Evolutionary conservation across 2,888 invertebrate species (phyloP).

Genomic region (Alviniconcha strummeri): DNA sequence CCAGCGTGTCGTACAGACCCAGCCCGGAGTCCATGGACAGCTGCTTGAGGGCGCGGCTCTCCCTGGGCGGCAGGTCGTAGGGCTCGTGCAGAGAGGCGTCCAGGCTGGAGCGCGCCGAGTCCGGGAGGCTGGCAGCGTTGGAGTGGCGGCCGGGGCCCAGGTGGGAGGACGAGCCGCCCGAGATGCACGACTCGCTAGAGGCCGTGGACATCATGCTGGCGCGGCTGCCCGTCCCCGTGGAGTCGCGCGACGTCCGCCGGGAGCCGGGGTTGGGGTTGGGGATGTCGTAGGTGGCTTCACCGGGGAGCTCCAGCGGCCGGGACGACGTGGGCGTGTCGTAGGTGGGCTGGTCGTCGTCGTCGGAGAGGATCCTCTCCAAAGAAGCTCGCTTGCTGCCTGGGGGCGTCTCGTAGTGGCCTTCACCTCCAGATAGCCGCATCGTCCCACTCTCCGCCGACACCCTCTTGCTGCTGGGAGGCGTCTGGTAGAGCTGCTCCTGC

Average conservation of each 20-base stretch:
- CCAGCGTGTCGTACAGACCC: slow-evolving; percentile 80
- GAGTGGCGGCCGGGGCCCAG: slow-evolving; percentile 33
- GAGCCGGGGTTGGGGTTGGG: slow-evolving; percentile 20
- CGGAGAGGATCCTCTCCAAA: slow-evolving; percentile 40
- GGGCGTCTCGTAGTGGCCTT: slow-evolving; percentile 40
- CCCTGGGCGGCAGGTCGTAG: slow-evolving; percentile 64
- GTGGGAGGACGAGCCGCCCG: slow-evolving; percentile 64
- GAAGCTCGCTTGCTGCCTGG: slow-evolving; percentile 44
- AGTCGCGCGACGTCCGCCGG: slow-evolving; percentile 31
- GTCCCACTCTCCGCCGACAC: slow-evolving; percentile 29
- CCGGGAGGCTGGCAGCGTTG: slow-evolving; percentile 76
- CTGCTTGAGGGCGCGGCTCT: slow-evolving; percentile 50
- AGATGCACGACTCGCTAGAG: slow-evolving; percentile 69
- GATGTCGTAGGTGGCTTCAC: slow-evolving; percentile 8
- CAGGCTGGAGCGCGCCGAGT: slow-evolving; percentile 77
- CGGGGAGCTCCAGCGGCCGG: slow-evolving; percentile 8
- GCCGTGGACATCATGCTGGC: slow-evolving; percentile 71
- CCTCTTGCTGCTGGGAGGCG: slow-evolving; percentile 43
- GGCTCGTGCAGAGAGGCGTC: slow-evolving; percentile 68
- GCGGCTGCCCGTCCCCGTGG: slow-evolving; percentile 24
- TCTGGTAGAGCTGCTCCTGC: slow-evolving; percentile 5
- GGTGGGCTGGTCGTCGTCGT: slow-evolving; percentile 32
- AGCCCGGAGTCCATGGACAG: slow-evolving; percentile 65
- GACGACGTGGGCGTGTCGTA: slow-evolving; percentile 46
- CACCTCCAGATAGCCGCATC: not conserved